Conservation (phyloP, 2,888 invertebrate genomes). For the Erebia aethiops region DNA sequence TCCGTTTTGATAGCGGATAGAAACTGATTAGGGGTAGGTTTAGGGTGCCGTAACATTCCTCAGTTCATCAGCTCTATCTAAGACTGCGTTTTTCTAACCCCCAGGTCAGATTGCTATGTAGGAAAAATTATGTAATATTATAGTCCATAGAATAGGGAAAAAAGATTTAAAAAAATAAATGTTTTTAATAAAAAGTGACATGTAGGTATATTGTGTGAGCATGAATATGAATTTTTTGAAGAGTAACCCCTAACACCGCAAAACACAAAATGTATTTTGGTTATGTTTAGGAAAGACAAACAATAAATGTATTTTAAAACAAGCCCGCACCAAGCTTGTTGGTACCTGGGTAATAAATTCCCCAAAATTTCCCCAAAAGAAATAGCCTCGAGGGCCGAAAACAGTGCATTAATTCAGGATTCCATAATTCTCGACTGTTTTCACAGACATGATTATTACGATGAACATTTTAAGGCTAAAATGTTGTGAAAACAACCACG, state of each 20-base stretch:
- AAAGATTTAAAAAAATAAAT: too few relatives aligned
- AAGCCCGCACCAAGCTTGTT: not conserved
- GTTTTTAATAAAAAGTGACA: too few relatives aligned
- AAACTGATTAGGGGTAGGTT: too few relatives aligned
- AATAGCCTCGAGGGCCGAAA: slow-evolving; percentile 21
- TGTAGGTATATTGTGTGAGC: too few relatives aligned
- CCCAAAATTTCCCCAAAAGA: slow-evolving; percentile 9
- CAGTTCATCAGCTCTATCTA: too few relatives aligned
- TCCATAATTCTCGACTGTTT: slow-evolving; percentile 34
- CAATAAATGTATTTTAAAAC: not conserved
- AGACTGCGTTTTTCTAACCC: too few relatives aligned
- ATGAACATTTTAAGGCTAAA: slow-evolving; percentile 44
- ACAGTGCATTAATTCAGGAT: slow-evolving; percentile 37
- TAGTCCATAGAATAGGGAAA: too few relatives aligned
- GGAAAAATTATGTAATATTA: too few relatives aligned
- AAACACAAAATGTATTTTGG: not conserved
- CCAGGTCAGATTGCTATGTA: too few relatives aligned
- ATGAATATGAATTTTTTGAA: too few relatives aligned
- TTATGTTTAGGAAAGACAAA: not conserved
- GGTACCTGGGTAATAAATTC: not conserved
- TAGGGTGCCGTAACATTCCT: too few relatives aligned
- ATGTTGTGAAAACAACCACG: slow-evolving; percentile 46
- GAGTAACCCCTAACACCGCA: not conserved
- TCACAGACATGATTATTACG: slow-evolving; percentile 41
- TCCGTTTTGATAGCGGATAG: too few relatives aligned